phyloP scores from a whole-genome alignment of 2,113 vertebrate genomes.

The Rhadina sibilatrix region DNA sequence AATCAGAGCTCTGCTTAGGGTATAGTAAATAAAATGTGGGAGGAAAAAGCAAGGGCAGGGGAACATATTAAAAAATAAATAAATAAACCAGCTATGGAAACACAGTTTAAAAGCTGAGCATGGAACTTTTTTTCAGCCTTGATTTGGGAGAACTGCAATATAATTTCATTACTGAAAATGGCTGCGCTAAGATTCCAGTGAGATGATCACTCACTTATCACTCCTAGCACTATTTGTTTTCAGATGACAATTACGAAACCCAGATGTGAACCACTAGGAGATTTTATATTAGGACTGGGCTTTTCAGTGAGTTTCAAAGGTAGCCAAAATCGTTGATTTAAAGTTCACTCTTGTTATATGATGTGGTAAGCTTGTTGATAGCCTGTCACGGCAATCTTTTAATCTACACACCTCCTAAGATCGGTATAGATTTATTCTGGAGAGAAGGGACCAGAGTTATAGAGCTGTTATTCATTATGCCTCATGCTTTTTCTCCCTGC shows the following conservation, averaged over 20 bases:
- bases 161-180: constrained; percentile 25
- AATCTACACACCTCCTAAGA: constrained; percentile 10
- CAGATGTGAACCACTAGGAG: constrained; percentile 45
- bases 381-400: constrained; percentile 25
- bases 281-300: constrained; percentile 4
- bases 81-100: neutral
- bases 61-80: neutral
- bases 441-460: neutral
- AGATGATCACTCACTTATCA: constrained; percentile 30
- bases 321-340: constrained; percentile 32
- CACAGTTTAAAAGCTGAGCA: neutral
- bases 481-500: neutral
- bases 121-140: neutral
- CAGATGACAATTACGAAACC: constrained; percentile 40
- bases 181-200: neutral
- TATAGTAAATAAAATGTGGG: neutral
- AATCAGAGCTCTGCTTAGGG: constrained; percentile 23
- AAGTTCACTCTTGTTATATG: constrained; percentile 16
- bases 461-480: constrained; percentile 31
- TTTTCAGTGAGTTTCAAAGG: constrained; percentile 37
- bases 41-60: neutral
- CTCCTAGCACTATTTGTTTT: constrained; percentile 6
- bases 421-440: neutral
- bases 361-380: constrained; percentile 41
- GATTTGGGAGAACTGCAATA: neutral